phyloP scores from a whole-genome alignment of 2,888 invertebrate genomes.

The Cosmia pyralina region DNA sequence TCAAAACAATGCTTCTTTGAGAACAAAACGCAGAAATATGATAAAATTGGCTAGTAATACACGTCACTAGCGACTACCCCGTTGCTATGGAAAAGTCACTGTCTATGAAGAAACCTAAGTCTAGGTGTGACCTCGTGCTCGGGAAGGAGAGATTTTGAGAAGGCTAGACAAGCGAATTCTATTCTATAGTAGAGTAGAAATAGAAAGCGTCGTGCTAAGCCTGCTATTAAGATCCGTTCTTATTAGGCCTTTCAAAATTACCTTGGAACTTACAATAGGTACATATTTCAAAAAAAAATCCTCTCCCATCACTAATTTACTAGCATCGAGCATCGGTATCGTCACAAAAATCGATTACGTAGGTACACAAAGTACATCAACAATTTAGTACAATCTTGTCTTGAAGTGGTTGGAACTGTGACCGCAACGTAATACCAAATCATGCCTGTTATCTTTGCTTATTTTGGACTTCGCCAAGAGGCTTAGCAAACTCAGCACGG shows the following conservation, averaged over 20 bases:
- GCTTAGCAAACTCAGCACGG: slow-evolving; percentile 44
- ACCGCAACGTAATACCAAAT: slow-evolving; percentile 47
- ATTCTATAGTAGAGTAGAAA: too few relatives aligned
- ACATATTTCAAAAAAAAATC: slow-evolving; percentile 1
- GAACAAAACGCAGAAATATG: too few relatives aligned
- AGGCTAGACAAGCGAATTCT: too few relatives aligned
- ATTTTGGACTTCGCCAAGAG: slow-evolving; percentile 38
- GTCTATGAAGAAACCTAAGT: too few relatives aligned
- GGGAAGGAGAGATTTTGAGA: too few relatives aligned
- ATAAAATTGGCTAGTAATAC: too few relatives aligned
- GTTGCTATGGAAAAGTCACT: too few relatives aligned
- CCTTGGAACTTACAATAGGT: not conserved
- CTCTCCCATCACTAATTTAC: not conserved
- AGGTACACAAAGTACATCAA: not conserved
- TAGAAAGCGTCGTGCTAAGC: too few relatives aligned
- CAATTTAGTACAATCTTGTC: slow-evolving; percentile 14
- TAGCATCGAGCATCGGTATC: not conserved
- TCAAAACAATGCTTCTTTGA: too few relatives aligned
- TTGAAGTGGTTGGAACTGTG: slow-evolving; percentile 4
- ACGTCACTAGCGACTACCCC: too few relatives aligned
- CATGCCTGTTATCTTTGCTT: slow-evolving; percentile 28
- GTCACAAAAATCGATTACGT: not conserved
- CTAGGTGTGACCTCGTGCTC: too few relatives aligned
- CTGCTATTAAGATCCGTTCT: too few relatives aligned
- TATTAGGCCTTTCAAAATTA: not conserved